Evolutionary conservation across 1,140 invertebrate species (phyloP).

Genomic region (Drosophila pachea): DNA sequence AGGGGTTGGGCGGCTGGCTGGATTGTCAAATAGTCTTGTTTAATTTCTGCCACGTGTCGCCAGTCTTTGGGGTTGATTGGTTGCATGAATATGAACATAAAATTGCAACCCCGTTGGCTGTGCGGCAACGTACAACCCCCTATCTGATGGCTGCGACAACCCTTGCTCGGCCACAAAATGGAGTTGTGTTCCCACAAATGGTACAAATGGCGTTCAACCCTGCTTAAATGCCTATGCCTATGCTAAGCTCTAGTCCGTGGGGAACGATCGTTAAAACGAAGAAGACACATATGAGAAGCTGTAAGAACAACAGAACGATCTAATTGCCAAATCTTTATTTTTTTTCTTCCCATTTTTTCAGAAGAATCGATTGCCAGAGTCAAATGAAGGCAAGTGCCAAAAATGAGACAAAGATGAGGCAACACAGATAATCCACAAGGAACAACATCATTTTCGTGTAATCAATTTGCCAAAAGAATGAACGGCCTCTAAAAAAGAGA

Average conservation of each 20-base stretch:
- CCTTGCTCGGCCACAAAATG: conserved; percentile 60
- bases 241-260: conserved; percentile 38
- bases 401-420: conserved; percentile 38
- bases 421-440: conserved; percentile 54
- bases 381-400: conserved; percentile 53
- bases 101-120: conserved; percentile 30
- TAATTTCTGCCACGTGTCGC: conserved; percentile 66
- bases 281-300: not conserved
- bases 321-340: conserved; percentile 49
- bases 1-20: not conserved
- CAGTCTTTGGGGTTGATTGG: conserved; percentile 21
- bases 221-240: not conserved
- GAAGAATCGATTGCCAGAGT: conserved; percentile 41
- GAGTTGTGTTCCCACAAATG: conserved; percentile 22
- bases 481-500: conserved; percentile 16
- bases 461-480: conserved; percentile 48
- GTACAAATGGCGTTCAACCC: conserved; percentile 40
- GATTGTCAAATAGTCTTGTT: conserved; percentile 67
- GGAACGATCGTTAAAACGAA: conserved; percentile 39
- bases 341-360: conserved; percentile 12
- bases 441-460: conserved; percentile 69
- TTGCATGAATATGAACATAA: conserved; percentile 32
- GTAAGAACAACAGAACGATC: conserved; percentile 12
- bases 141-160: conserved; percentile 35
- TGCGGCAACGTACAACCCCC: conserved; percentile 28